Conservation (phyloP, 1,140 invertebrate genomes). For the Lasaia peninsularis region DNA sequence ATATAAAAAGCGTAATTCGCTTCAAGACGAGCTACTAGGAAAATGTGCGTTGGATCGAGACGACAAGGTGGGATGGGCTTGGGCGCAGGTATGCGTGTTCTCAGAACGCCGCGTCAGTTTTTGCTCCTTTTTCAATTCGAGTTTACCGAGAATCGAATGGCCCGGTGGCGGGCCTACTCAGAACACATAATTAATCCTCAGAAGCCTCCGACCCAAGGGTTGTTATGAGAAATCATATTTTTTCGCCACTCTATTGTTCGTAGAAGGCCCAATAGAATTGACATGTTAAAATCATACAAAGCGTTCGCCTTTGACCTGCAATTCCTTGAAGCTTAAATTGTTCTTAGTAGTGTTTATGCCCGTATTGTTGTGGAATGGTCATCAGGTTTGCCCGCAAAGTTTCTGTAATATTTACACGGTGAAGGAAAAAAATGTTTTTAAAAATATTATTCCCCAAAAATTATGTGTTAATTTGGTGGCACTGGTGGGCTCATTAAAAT, state of each 20-base stretch:
- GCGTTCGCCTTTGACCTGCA: slow-evolving; percentile 38
- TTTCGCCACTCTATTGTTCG: slow-evolving; percentile 50
- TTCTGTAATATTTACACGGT: too few species aligned
- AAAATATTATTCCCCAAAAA: too few species aligned
- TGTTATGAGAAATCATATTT: slow-evolving; percentile 67
- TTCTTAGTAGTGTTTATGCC: background rate
- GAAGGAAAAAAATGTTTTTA: too few species aligned
- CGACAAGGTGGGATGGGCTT: slow-evolving; percentile 30
- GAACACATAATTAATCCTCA: slow-evolving; percentile 74
- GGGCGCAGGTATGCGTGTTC: slow-evolving; percentile 69
- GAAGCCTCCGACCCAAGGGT: slow-evolving; percentile 68
- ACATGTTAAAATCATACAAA: slow-evolving; percentile 43
- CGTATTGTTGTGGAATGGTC: background rate
- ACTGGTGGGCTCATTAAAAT: too few species aligned
- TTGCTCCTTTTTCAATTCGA: slow-evolving; percentile 74
- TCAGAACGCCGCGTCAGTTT: slow-evolving; percentile 62
- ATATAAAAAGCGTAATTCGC: slow-evolving; percentile 11
- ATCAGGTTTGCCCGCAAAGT: too few species aligned
- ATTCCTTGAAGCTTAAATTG: slow-evolving; percentile 19
- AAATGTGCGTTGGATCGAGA: slow-evolving; percentile 56
- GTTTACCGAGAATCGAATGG: slow-evolving; percentile 69
- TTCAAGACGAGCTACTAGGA: slow-evolving; percentile 50
- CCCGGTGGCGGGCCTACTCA: slow-evolving; percentile 70
- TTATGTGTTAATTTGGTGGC: too few species aligned
- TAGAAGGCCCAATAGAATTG: slow-evolving; percentile 36